These are phyloP conservation scores for Charadrius vociferus DNA, from an alignment of 2,113 vertebrate species.

Conservation along the genomic window DNA sequence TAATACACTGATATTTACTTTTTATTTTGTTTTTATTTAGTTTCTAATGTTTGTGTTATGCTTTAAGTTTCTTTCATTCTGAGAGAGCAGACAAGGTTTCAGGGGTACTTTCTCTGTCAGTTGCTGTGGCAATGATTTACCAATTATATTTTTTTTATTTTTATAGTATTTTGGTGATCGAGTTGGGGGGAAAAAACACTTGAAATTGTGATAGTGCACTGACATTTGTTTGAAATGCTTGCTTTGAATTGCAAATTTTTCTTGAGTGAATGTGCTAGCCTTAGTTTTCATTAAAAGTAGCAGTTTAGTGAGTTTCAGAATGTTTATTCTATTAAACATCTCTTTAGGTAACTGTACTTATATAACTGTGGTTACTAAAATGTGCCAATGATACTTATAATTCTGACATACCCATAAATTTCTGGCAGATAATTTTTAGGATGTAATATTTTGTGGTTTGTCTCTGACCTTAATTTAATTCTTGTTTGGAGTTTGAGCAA, in stretches of 20 bases:
- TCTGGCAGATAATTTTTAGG: not conserved
- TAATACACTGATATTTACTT: not conserved
- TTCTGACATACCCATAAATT: not conserved
- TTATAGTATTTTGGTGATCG: not conserved
- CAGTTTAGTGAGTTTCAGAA: not conserved
- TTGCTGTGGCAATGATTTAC: not conserved
- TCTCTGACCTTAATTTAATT: not conserved
- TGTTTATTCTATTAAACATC: not conserved
- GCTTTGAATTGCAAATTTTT: not conserved
- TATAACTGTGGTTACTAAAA: not conserved
- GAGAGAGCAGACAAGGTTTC: not conserved
- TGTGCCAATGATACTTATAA: not conserved
- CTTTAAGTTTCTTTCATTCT: not conserved
- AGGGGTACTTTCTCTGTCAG: not conserved
- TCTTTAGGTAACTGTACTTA: not conserved
- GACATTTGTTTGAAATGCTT: not conserved
- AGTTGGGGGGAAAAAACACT: accelerated
- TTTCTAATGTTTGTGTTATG: not conserved
- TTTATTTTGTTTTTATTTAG: not conserved
- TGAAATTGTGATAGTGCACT: not conserved
- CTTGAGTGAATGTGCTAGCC: not conserved
- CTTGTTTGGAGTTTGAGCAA: not conserved
- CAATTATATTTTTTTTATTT: not conserved
- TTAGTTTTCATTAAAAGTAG: not conserved
- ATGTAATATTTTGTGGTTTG: not conserved